These are phyloP conservation scores for Drosophila borborema DNA, from an alignment of 2,888 invertebrate genomes.

Conservation along the genomic window DNA sequence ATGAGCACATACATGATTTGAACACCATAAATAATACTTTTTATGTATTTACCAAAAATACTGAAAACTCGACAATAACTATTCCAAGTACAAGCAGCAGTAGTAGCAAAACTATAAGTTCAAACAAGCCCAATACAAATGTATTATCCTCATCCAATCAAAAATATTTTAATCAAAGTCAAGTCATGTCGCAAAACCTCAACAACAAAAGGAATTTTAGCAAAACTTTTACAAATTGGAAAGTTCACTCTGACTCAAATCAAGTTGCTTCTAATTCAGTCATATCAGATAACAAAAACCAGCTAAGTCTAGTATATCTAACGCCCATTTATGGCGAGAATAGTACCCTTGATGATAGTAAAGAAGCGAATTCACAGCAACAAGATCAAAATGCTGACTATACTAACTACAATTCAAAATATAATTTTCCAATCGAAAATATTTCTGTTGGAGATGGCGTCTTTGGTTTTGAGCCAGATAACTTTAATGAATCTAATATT, in stretches of 20 bases:
- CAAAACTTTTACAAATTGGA: constrained; percentile 5
- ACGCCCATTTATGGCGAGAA: neutral
- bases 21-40: neutral
- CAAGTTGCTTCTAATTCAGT: constrained; percentile 8
- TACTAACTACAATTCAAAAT: constrained; percentile 27
- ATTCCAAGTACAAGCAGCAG: neutral
- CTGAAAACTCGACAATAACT: neutral
- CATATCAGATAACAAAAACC: neutral
- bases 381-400: constrained; percentile 44
- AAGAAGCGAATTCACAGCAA: neutral
- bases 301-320: neutral
- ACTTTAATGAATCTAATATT: neutral
- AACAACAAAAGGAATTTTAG: neutral
- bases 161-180: neutral
- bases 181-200: too few species aligned
- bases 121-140: constrained; percentile 1
- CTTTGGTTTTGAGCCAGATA: neutral
- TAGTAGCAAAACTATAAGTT: neutral
- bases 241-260: constrained; percentile 8
- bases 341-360: neutral
- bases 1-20: neutral
- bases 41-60: constrained; percentile 7
- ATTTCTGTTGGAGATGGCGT: neutral
- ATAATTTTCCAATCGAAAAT: constrained; percentile 8
- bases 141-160: neutral